A percentile compares a stretch with the other conserved stretches of the same genome.
Conservation (phyloP, 2,797 vertebrate genomes). For the Huso huso region DNA sequence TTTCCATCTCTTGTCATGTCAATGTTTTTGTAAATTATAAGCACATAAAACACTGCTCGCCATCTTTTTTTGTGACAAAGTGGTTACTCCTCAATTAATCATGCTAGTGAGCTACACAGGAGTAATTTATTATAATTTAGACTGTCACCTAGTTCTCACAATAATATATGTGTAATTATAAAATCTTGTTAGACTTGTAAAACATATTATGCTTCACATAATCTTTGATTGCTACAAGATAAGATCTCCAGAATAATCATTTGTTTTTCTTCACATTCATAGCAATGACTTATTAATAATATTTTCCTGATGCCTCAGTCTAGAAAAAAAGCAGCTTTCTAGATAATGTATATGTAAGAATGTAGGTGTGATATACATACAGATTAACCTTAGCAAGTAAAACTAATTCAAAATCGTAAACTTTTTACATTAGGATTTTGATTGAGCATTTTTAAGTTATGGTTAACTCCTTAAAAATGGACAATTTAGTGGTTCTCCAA, state of each 20-base stretch:
- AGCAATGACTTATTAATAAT: conserved; percentile 7
- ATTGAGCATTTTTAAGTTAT: no score
- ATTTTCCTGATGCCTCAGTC: neutral
- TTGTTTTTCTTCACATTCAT: neutral
- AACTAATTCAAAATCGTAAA: no score
- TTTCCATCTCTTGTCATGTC: no score
- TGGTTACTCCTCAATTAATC: conserved; percentile 6
- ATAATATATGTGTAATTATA: conserved; percentile 9
- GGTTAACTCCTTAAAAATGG: no score
- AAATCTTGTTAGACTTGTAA: conserved; percentile 10
- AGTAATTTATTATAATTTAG: conserved; percentile 15
- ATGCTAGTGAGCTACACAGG: neutral
- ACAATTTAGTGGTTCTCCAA: no score
- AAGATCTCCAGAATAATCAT: conserved; percentile 11
- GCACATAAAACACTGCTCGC: no score
- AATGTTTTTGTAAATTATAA: no score
- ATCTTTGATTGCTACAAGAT: conserved; percentile 6
- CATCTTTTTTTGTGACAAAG: neutral
- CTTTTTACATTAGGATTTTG: no score
- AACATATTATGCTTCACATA: conserved; percentile 12
- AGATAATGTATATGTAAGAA: no score
- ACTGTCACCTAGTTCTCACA: conserved; percentile 1
- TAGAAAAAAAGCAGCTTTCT: no score
- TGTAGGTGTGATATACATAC: no score
- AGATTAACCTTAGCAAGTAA: no score